Base-by-base conservation (phyloP, 2,888 invertebrate species). In the Clusia tigrina region DNA sequence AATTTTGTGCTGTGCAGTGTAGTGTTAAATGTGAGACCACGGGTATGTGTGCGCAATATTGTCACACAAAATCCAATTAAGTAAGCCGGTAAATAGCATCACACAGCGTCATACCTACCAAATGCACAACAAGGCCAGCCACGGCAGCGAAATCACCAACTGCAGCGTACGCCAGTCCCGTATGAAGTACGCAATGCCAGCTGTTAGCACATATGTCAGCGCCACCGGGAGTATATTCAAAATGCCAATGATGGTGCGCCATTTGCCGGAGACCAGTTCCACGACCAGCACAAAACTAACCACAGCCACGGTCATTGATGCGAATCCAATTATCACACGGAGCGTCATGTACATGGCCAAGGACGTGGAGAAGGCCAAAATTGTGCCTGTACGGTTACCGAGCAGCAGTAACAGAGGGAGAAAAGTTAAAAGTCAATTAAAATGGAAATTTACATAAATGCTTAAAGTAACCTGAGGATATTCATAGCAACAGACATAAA, bases 281-380 rank as follows among this genome's bases (percentile, higher is more conserved):
- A 89, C 87, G 58, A 88, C 87, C 52, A 90, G 81, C 26, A 90
- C 89, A 79, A 90, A 90, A 63, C 88, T 88, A 57, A 93, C 92
- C 69, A 93, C 89, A 67, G 81, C 78, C 69, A 83, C 82, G 63
- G 89, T 88, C 75, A 89, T 88, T 63, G 88, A 88, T 69, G 88
- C 86, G 81, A 87, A 88, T 65, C 90, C 90, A 70, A 88, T 83
- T 65, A 88, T 76, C 65, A 87, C 86, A 68, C 89, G 83, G 56
- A 84, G 71, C 68, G 78, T 71, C 84, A 88, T 85, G 80, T 87
- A 90, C 70, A 88, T 81, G 71, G 86, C 83, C 77, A 88, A 86
- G 80, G 87, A 87, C 54, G 88, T 87, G 22, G 86, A 85, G 76
- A 89, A 87, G 52, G 88, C 87, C 64, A 89, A 85, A 26, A 84